Conservation (phyloP, 2,888 invertebrate species). For the Thecocarcelia acutangulata region DNA sequence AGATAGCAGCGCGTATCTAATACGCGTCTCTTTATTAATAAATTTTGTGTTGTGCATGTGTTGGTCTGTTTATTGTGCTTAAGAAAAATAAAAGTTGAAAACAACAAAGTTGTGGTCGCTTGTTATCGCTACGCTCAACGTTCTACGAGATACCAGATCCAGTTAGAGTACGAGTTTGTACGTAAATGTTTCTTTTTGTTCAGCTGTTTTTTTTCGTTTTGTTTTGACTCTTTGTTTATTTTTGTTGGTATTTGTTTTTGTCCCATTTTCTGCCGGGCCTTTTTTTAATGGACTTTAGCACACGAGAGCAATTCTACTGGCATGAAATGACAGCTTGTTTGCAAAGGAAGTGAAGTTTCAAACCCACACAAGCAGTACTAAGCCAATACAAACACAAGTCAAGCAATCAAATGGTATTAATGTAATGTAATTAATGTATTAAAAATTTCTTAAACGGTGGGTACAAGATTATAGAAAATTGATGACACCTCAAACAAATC, state of each 20-base stretch:
- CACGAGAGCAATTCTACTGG: too few species aligned
- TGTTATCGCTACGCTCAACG: slow-evolving; percentile 40
- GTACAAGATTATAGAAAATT: too few species aligned
- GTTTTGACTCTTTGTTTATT: slow-evolving; percentile 25
- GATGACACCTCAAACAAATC: too few species aligned
- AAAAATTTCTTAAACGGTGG: too few species aligned
- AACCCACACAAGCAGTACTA: too few species aligned
- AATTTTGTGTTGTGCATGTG: slow-evolving; percentile 19
- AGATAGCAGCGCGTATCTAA: slow-evolving; percentile 24
- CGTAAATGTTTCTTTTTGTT: slow-evolving; percentile 36
- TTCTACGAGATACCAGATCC: slow-evolving; percentile 26
- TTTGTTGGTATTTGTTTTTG: slow-evolving; percentile 49
- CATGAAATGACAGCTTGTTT: too few species aligned
- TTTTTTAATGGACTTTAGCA: too few species aligned
- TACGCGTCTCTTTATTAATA: slow-evolving; percentile 14
- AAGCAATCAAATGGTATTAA: too few species aligned
- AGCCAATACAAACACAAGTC: too few species aligned
- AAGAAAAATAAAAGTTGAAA: slow-evolving; percentile 4
- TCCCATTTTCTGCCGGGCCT: slow-evolving; percentile 49
- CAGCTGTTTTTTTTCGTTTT: slow-evolving; percentile 16
- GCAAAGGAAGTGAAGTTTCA: too few species aligned
- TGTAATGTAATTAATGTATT: too few species aligned
- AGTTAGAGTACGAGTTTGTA: not conserved
- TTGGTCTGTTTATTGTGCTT: slow-evolving; percentile 27
- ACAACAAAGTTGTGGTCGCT: slow-evolving; percentile 7